phyloP scores from a whole-genome alignment of 30 jellyfish, hydroid and myxozoan species.

The Phacellophora camtschatica region DNA sequence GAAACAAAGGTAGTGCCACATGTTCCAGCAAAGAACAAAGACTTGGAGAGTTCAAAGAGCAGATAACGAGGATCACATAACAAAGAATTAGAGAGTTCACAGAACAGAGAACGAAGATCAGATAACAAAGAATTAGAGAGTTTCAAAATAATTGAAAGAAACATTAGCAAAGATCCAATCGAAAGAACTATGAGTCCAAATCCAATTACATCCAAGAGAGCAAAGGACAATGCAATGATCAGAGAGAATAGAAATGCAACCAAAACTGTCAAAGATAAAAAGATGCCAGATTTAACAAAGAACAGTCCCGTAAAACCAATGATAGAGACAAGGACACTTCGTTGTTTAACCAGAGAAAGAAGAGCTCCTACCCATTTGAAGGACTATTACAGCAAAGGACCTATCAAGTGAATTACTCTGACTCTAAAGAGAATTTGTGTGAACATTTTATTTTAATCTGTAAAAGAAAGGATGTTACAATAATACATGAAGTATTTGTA shows the following conservation, averaged over 20 bases:
- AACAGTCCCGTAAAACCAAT: constrained; percentile 3
- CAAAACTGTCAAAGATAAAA: neutral
- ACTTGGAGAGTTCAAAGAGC: neutral
- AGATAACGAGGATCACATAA: neutral
- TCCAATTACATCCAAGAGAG: neutral
- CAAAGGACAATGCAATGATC: neutral
- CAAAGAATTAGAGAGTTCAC: neutral
- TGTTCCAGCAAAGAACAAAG: neutral
- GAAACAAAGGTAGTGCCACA: constrained; percentile 1
- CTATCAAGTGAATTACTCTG: too few relatives aligned
- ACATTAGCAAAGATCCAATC: neutral
- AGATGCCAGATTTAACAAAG: neutral
- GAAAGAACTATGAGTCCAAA: neutral
- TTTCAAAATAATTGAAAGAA: neutral
- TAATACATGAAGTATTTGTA: too few relatives aligned
- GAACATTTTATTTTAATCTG: too few relatives aligned
- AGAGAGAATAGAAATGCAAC: neutral
- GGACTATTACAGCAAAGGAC: too few relatives aligned
- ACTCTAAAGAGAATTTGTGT: too few relatives aligned
- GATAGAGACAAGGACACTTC: constrained; percentile 9
- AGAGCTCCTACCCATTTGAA: constrained; percentile 11
- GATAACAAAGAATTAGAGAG: neutral
- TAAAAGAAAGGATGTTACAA: too few relatives aligned
- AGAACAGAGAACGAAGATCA: neutral
- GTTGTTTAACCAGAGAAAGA: neutral